Evolutionary conservation across 2,797 vertebrate genomes (phyloP), one percentile per base, ranked within the genome.

Genomic region (Cheirogaleus major): DNA sequence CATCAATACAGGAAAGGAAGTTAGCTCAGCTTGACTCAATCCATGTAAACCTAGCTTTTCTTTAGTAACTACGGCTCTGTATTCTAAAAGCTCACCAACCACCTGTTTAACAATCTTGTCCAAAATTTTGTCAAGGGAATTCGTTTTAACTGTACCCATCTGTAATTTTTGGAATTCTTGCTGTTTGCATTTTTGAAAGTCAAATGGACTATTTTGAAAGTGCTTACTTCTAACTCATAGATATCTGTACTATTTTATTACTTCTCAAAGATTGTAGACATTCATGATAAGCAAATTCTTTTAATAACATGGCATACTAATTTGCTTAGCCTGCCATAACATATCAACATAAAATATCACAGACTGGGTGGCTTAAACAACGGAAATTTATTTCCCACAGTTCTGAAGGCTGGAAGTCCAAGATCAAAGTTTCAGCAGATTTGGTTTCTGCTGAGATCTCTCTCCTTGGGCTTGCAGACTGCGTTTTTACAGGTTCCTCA

Each of bases 131-230:
- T 96, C 69, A 93, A 78, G 79, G 91, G 82, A 93, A 94, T 94
- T 93, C 27, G 86, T 73, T 93, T 93, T 93, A 52, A 69, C 85
- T 61, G 41, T 95, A 70, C 52, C 69, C 85, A 95, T 88, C 96
- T 97, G 76, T 22, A 95, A 89, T 78, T 93, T 95, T 70, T 79
- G 78, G 57, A 92, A 92, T 91, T 90, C 81, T 55, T 69, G 23
- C 73, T 95, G 50, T 89, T 96, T 50, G 45, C 63, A 48, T 55
- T 93, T 94, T 91, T 89, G 69, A 84, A 94, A 97, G 85, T 95
- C 57, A 80, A 41, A 84, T 69, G 45, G n/a, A 78, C n/a, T 85
- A 22, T 95, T 95, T 82, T 57, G 23, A 94, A 96, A 89, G 27
- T 65, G 38, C 32, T 13, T 67, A 59, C 92, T 96, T 87, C 61